These are phyloP conservation scores for Diadophis punctatus DNA, from an alignment of 2,113 vertebrate species.

Conservation along the genomic window DNA sequence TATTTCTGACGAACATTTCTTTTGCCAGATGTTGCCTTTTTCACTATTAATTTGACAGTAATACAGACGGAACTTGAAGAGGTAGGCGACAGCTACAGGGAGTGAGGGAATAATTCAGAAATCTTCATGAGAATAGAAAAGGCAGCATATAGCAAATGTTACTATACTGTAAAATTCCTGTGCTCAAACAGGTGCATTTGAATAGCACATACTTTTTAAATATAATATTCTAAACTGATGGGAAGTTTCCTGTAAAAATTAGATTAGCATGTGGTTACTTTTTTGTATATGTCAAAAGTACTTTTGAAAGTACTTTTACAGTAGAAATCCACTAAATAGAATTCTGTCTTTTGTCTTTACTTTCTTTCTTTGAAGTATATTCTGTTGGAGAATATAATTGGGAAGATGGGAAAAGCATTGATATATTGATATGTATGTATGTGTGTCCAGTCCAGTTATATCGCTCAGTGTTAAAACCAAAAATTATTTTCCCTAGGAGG, in stretches of 20 bases:
- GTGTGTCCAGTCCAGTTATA: background rate
- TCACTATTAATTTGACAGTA: background rate
- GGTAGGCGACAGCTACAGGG: constrained; percentile 14
- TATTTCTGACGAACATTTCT: constrained; percentile 59
- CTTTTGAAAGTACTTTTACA: background rate
- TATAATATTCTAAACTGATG: background rate
- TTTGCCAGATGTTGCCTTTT: constrained; percentile 52
- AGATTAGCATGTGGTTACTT: background rate
- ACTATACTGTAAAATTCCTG: background rate
- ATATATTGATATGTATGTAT: background rate
- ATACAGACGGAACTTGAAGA: constrained; percentile 34
- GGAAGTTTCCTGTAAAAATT: background rate
- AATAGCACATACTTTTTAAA: background rate
- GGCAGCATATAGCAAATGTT: background rate
- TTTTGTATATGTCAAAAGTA: background rate
- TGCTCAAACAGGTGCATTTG: background rate
- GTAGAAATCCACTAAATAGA: constrained; percentile 15
- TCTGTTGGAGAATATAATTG: background rate
- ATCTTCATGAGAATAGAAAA: constrained; percentile 17
- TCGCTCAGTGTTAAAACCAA: constrained; percentile 35
- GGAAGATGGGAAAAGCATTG: background rate
- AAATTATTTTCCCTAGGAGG: constrained; percentile 78
- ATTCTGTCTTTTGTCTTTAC: constrained; percentile 31
- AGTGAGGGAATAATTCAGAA: background rate
- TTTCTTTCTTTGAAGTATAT: background rate